Evolutionary conservation across 1,140 invertebrate species (phyloP).

Genomic region (Eriocheir sinensis): DNA sequence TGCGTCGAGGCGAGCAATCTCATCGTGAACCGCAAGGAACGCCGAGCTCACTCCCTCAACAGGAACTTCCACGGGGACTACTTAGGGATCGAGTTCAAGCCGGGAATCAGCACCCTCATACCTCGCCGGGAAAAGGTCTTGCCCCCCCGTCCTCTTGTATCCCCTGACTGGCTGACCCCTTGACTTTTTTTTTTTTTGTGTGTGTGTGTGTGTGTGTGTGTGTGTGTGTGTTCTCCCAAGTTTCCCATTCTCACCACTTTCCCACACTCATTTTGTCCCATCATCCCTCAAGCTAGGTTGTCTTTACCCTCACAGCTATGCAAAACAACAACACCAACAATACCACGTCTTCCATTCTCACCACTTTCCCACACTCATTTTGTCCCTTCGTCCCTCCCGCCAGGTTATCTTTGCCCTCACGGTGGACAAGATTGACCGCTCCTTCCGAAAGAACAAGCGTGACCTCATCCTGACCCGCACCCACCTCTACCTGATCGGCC

Average conservation of each 20-base stretch:
- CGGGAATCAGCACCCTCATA: conserved; percentile 84
- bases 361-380: too few species aligned
- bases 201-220: not conserved
- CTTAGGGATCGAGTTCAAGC: conserved; percentile 87
- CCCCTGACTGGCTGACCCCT: not conserved
- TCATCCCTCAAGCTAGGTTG: conserved; percentile 77
- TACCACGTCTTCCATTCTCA: too few species aligned
- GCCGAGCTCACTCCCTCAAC: conserved; percentile 87
- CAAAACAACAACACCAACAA: too few species aligned
- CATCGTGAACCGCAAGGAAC: conserved; percentile 87
- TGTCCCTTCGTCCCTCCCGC: not conserved
- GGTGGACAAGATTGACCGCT: conserved; percentile 88
- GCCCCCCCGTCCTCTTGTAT: not conserved
- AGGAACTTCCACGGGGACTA: conserved; percentile 90
- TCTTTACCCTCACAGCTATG: conserved; percentile 87
- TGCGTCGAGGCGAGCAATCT: conserved; percentile 85
- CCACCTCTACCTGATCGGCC: conserved; percentile 85
- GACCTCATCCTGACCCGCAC: conserved; percentile 88
- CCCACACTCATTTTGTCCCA: too few species aligned
- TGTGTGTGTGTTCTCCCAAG: not conserved
- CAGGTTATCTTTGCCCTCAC: conserved; percentile 86
- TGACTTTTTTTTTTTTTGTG: not conserved
- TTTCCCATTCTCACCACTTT: too few species aligned
- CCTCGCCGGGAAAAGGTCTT: conserved; percentile 87
- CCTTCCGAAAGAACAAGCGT: conserved; percentile 86